phyloP scores from a whole-genome alignment of 1,140 invertebrate genomes.

The Orchesella cincta region DNA sequence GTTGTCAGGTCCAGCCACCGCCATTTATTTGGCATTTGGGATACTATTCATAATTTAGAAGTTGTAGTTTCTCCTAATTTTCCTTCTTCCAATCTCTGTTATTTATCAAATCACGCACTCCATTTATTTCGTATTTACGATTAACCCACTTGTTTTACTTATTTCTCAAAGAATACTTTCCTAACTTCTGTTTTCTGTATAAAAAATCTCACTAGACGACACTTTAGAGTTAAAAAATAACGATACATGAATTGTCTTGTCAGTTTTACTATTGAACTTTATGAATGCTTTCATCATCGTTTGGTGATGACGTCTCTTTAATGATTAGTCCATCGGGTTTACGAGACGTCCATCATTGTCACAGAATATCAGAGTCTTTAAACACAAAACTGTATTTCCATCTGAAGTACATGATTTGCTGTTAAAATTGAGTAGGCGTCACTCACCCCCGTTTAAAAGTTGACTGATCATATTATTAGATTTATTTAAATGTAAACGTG shows the following conservation, averaged over 20 bases:
- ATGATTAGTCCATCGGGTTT: slow-evolving; percentile 3
- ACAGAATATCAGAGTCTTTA: slow-evolving; percentile 21
- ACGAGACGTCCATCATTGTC: slow-evolving; percentile 13
- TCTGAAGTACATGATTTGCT: slow-evolving; percentile 23
- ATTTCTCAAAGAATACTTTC: not conserved
- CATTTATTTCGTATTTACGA: not conserved
- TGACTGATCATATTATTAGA: not conserved
- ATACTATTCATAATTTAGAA: slow-evolving; percentile 16
- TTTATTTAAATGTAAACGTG: not conserved
- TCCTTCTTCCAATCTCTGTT: not conserved
- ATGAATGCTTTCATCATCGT: slow-evolving; percentile 21
- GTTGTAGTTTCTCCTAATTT: slow-evolving; percentile 3
- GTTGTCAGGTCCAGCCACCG: slow-evolving; percentile 25
- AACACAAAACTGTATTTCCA: slow-evolving; percentile 18
- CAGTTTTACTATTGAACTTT: not conserved
- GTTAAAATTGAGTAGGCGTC: not conserved
- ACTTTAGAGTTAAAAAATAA: too few species aligned
- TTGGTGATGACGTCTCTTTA: not conserved
- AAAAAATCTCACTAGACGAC: too few species aligned
- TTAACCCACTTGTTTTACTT: not conserved
- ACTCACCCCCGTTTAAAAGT: not conserved
- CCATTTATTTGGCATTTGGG: slow-evolving; percentile 24
- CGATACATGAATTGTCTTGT: too few species aligned
- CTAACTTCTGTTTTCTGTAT: not conserved
- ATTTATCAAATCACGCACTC: not conserved